Percentiles rank a stretch among this genome's conserved stretches.
Conservation (phyloP, 2,888 invertebrate genomes). For the Euclidia mi region DNA sequence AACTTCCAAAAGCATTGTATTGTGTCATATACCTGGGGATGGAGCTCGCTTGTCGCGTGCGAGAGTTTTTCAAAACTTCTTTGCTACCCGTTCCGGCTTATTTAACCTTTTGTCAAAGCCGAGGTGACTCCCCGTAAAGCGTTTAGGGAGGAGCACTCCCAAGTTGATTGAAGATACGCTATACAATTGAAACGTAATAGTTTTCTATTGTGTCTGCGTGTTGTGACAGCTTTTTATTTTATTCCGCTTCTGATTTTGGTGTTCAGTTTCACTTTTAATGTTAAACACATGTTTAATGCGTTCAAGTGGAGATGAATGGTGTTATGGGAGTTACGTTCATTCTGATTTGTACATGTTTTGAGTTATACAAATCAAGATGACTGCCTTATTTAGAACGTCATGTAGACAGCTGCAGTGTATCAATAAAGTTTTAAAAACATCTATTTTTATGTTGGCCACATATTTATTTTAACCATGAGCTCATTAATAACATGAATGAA, state of each 20-base stretch:
- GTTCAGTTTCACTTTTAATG: constrained; percentile 23
- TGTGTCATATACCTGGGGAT: constrained; percentile 40
- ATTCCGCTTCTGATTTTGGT: constrained; percentile 21
- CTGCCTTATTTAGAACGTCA: constrained; percentile 20
- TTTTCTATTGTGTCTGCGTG: constrained; percentile 42
- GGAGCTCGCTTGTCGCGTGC: constrained; percentile 50
- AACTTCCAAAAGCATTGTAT: constrained; percentile 40
- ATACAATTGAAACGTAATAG: constrained; percentile 49
- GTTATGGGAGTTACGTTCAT: constrained; percentile 12
- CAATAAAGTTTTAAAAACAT: constrained; percentile 27
- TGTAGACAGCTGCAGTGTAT: constrained; percentile 32
- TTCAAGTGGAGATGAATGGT: constrained; percentile 18
- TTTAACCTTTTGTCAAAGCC: constrained; percentile 70
- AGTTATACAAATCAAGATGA: constrained; percentile 18
- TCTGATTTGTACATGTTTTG: constrained; percentile 38
- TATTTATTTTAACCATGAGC: constrained; percentile 27
- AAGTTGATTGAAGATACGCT: constrained; percentile 52
- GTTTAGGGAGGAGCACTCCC: constrained; percentile 33
- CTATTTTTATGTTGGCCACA: constrained; percentile 12
- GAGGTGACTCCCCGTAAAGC: constrained; percentile 49
- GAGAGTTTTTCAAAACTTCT: constrained; percentile 53
- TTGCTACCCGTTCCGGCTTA: constrained; percentile 64
- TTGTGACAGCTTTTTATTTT: constrained; percentile 42
- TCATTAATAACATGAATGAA: constrained; percentile 47
- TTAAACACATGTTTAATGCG: constrained; percentile 28